phyloP scores from a whole-genome alignment of 2,888 invertebrate genomes.

The Tetramorium bicarinatum region DNA sequence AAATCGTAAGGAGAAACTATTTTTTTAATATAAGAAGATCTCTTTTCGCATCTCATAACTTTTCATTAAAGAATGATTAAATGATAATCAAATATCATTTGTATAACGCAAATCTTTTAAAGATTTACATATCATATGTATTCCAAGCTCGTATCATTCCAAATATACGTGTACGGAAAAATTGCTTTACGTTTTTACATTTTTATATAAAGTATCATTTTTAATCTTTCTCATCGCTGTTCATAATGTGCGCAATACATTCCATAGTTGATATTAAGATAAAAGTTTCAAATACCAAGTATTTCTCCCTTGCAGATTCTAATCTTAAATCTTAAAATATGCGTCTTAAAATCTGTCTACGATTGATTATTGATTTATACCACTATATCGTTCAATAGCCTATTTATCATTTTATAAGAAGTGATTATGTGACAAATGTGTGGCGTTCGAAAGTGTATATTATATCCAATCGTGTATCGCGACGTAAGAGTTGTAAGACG shows the following conservation, averaged over 20 bases:
- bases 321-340: neutral
- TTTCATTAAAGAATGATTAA: neutral
- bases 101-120: neutral
- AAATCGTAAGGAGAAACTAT: neutral
- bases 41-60: neutral
- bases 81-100: neutral
- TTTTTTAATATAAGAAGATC: neutral
- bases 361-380: neutral
- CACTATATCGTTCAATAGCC: neutral
- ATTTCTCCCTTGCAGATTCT: neutral
- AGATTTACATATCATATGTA: neutral
- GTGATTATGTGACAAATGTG: constrained; percentile 23
- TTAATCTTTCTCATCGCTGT: neutral
- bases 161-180: neutral
- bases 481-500: constrained; percentile 23
- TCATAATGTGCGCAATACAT: neutral
- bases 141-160: neutral
- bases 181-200: neutral
- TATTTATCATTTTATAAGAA: constrained; percentile 28
- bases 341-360: neutral
- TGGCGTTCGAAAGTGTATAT: neutral
- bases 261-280: neutral
- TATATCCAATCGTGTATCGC: constrained; percentile 32
- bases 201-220: neutral
- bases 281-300: neutral